Evolutionary conservation across 2,113 vertebrate species (phyloP), one percentile per base, ranked within the genome.

Genomic region (Crotalus viridis): DNA sequence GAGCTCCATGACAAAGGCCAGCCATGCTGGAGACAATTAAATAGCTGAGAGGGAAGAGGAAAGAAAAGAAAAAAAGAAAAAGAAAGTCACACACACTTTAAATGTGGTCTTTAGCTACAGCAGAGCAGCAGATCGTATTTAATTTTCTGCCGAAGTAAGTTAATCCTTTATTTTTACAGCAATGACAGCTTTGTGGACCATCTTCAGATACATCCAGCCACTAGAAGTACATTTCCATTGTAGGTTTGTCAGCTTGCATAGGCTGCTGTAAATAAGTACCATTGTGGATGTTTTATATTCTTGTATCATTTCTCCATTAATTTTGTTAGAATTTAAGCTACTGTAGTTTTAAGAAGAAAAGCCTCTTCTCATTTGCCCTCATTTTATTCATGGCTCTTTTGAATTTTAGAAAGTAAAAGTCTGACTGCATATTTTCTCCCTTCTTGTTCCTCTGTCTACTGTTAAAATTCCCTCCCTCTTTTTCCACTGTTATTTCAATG

Each of bases 11-110:
- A 91, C 86, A 91, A 93, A 86, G 85, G 89, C 55, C 43, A 93
- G 64, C 7, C 43, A 24, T 56, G 15, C 2, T 89, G 69, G 33
- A 95, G 28, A 92, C n/a, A 93, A 88, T 91, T 94, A 93, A 54
- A 89, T 48, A 57, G 74, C 3, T 74, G 4, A 17, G 86, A 90
- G 86, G 87, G 57, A 15, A 91, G 51, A 15, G 51, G 48, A 28
- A 28, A 22, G 12, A 43, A 21, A 46, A 39, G 3, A 88, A 86
- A 93, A 95, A 55, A 9, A 46, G 46, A 46, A 46, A 0, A 88
- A 26, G 81, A 87, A 92, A 89, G 24, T 51, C 55, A 39, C 55
- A 51, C 21, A 21, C 26, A 85, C 54, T 57, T 64, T 0, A 19
- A 2, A 4, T 59, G 52, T 8, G 0, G 22, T 90, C 46, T 81